Conservation (phyloP, 2,113 vertebrate genomes). For the Perccottus glenii region DNA sequence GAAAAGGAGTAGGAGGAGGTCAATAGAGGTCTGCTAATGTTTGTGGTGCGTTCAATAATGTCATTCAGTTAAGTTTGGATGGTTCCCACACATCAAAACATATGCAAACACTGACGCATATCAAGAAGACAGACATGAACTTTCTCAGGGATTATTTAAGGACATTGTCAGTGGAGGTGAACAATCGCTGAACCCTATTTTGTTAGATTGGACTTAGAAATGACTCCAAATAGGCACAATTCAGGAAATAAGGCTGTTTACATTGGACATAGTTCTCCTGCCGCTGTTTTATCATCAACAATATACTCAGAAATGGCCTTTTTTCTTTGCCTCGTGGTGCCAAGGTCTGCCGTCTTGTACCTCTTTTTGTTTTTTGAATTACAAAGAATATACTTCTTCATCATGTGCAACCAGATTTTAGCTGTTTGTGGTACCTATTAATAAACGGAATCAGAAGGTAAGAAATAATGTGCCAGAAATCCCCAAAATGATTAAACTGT, state of each 20-base stretch:
- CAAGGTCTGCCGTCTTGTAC: constrained; percentile 51
- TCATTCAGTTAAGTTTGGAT: constrained; percentile 45
- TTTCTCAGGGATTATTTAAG: constrained; percentile 71
- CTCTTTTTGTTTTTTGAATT: constrained; percentile 29
- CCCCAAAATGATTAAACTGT: no score
- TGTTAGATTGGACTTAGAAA: constrained; percentile 21
- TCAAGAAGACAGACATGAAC: constrained; percentile 42
- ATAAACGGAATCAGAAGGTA: no score
- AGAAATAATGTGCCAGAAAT: no score
- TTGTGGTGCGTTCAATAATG: constrained; percentile 43
- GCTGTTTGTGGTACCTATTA: no score
- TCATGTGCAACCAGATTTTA: background rate
- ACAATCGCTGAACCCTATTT: constrained; percentile 50
- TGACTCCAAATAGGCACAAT: constrained; percentile 49
- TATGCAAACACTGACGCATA: constrained; percentile 12
- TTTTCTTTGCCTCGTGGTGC: constrained; percentile 40
- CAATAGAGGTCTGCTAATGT: constrained; percentile 10
- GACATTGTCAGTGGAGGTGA: constrained; percentile 51
- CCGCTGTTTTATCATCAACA: constrained; percentile 64
- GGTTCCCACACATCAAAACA: constrained; percentile 56
- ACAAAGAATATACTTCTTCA: background rate
- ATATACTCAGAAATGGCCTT: constrained; percentile 55
- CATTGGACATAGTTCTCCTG: constrained; percentile 55
- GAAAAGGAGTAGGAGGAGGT: constrained; percentile 16
- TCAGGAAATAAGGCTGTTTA: constrained; percentile 63